Conservation (phyloP, 2,888 invertebrate species). For the Notodonta ziczac region DNA sequence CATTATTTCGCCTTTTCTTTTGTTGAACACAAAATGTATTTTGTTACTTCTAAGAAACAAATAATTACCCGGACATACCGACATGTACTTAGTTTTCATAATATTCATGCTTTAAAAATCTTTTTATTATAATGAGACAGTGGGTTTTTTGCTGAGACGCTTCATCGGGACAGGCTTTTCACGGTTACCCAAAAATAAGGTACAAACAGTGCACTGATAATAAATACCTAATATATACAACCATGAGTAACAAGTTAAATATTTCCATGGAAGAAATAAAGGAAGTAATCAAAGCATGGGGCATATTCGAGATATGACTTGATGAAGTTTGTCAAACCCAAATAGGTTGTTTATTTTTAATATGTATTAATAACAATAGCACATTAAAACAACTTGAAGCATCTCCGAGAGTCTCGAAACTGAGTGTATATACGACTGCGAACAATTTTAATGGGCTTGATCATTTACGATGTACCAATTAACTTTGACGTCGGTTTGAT, state of each 20-base stretch:
- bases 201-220: too few species aligned
- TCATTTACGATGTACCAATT: conserved; percentile 27
- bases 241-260: too few species aligned
- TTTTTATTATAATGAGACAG: not conserved
- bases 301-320: too few species aligned
- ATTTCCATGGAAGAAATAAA: too few species aligned
- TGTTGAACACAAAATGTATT: conserved; percentile 17
- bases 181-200: too few species aligned
- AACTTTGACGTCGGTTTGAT: conserved; percentile 22
- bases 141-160: not conserved
- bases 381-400: conserved; percentile 14
- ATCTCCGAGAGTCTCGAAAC: conserved; percentile 21
- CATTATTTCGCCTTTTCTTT: conserved; percentile 13
- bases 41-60: conserved; percentile 23
- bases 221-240: too few species aligned
- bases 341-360: not conserved
- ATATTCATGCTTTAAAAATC: not conserved
- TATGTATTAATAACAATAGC: not conserved
- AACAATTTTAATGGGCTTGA: conserved; percentile 28
- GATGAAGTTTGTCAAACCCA: too few species aligned
- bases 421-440: conserved; percentile 13
- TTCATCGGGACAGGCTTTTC: too few species aligned
- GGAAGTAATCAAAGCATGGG: too few species aligned
- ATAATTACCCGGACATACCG: conserved; percentile 16
- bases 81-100: conserved; percentile 8